Conservation (phyloP, 2,113 vertebrate genomes). For the Alectura lathami region DNA sequence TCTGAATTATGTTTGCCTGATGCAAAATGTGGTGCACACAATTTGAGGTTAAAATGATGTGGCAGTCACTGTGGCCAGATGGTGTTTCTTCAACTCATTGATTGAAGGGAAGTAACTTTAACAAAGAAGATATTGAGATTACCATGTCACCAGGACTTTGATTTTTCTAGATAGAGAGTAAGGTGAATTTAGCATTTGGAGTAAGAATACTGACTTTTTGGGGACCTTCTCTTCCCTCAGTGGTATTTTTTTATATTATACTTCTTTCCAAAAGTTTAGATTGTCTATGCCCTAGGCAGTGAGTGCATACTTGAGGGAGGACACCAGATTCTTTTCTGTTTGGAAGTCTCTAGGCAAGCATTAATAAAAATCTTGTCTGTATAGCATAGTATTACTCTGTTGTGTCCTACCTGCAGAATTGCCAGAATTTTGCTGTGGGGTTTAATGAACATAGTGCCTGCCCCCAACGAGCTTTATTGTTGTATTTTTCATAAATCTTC, state of each 20-base stretch:
- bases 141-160: not conserved
- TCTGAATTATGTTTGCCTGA: not conserved
- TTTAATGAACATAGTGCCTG: not conserved
- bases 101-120: not conserved
- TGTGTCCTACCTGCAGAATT: not conserved
- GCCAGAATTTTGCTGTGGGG: not conserved
- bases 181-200: not conserved
- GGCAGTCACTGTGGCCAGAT: not conserved
- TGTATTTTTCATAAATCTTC: not conserved
- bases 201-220: not conserved
- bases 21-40: not conserved
- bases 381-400: not conserved
- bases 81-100: not conserved
- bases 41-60: not conserved
- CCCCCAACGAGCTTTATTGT: not conserved
- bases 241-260: not conserved
- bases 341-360: not conserved
- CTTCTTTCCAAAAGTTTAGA: not conserved
- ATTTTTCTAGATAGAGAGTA: not conserved
- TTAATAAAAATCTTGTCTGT: not conserved
- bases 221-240: not conserved
- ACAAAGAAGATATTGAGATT: not conserved
- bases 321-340: fast-evolving
- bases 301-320: not conserved
- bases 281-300: not conserved